Evolutionary conservation across 2,113 vertebrate species (phyloP).

Genomic region (Recurvirostra avosetta): DNA sequence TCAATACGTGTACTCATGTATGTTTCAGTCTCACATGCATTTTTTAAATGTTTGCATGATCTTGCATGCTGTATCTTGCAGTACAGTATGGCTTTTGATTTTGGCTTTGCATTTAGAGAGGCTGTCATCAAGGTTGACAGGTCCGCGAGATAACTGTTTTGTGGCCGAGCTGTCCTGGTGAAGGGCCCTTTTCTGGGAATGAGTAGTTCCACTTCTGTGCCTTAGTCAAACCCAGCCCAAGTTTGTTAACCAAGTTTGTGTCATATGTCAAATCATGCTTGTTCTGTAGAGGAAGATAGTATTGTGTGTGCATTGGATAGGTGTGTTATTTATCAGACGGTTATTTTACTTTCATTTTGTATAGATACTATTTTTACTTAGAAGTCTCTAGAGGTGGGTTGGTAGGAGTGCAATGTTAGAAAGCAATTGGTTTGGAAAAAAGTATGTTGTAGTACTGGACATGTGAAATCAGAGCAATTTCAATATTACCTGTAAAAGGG

Average conservation of each 20-base stretch:
- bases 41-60: background rate
- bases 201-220: background rate
- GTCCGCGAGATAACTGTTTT: background rate
- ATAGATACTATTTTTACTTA: background rate
- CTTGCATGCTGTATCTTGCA: background rate
- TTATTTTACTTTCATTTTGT: constrained; percentile 40
- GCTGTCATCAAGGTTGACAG: background rate
- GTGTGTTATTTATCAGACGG: background rate
- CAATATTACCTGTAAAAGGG: background rate
- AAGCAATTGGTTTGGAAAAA: background rate
- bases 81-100: background rate
- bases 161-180: background rate
- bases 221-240: background rate
- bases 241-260: background rate
- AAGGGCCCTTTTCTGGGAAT: background rate
- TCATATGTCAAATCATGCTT: background rate
- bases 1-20: background rate
- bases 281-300: background rate
- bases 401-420: background rate
- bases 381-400: background rate
- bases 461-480: background rate
- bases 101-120: background rate
- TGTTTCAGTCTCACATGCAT: background rate
- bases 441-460: background rate
- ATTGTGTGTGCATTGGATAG: background rate